Percentiles rank a stretch among this genome's conserved stretches.
phyloP scores from a whole-genome alignment of 1,140 invertebrate species.

The Sinonovacula constricta region DNA sequence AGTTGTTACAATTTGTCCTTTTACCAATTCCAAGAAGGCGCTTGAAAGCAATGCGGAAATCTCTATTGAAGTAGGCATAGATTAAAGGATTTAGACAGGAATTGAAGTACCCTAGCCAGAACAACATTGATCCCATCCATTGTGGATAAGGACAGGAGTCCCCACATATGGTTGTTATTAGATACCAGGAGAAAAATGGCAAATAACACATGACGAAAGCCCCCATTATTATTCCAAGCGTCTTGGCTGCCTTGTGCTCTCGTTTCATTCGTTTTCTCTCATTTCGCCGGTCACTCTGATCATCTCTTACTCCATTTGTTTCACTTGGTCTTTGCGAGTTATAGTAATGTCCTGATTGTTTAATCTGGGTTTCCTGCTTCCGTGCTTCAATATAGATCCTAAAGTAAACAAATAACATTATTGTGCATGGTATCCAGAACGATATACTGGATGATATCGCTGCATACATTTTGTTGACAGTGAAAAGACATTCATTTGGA shows the following conservation, averaged over 20 bases:
- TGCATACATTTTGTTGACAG: slow-evolving; percentile 93
- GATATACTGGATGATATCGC: slow-evolving; percentile 95
- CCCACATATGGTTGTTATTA: slow-evolving; percentile 89
- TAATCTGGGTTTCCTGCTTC: slow-evolving; percentile 88
- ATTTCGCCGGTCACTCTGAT: slow-evolving; percentile 56
- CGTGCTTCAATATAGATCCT: slow-evolving; percentile 93
- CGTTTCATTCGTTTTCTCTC: slow-evolving; percentile 81
- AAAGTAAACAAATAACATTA: slow-evolving; percentile 94
- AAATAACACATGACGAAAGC: slow-evolving; percentile 97
- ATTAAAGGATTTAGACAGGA: slow-evolving; percentile 98
- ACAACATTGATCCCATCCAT: slow-evolving; percentile 91
- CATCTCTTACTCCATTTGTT: slow-evolving; percentile 8
- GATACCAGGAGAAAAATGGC: slow-evolving; percentile 94
- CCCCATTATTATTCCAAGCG: slow-evolving; percentile 96
- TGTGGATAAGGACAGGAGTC: slow-evolving; percentile 88
- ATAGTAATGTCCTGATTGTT: slow-evolving; percentile 32
- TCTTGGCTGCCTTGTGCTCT: slow-evolving; percentile 97
- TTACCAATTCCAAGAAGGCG: slow-evolving; percentile 80
- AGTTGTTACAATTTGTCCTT: slow-evolving; percentile 51
- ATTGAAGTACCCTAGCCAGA: slow-evolving; percentile 99
- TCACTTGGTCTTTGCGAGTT: neutral
- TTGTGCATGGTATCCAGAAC: slow-evolving; percentile 97
- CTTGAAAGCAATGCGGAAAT: slow-evolving; percentile 98
- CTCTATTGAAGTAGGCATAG: slow-evolving; percentile 99
- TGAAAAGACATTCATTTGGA: slow-evolving; percentile 90